Percentiles rank a stretch among this genome's conserved stretches.
These are phyloP conservation scores for Drosophila peninsularis DNA, from an alignment of 2,888 invertebrate species.

Conservation along the genomic window DNA sequence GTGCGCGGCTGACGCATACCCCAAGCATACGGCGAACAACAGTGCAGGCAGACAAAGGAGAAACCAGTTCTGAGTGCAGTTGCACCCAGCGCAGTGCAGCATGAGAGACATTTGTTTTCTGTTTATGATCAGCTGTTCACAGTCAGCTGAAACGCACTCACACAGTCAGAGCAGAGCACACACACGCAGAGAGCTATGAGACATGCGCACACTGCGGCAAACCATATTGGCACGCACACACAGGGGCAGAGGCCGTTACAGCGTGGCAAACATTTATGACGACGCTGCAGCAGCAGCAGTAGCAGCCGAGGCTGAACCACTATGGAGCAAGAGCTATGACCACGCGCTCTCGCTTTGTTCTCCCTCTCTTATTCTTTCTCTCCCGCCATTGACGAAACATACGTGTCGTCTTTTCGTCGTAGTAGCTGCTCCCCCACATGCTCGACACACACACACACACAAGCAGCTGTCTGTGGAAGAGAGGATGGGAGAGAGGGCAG, in stretches of 20 bases:
- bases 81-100: conserved; percentile 38
- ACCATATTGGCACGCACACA: conserved; percentile 10
- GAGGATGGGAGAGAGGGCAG: conserved; percentile 8
- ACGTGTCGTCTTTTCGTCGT: conserved; percentile 33
- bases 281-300: conserved; percentile 3
- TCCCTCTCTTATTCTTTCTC: background rate
- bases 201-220: conserved; percentile 37
- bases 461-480: conserved; percentile 11
- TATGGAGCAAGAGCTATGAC: background rate
- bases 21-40: background rate
- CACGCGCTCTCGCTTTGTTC: background rate
- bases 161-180: conserved; percentile 9
- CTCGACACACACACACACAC: background rate
- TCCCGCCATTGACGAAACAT: conserved; percentile 22
- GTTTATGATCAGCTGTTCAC: conserved; percentile 66
- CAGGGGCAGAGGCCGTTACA: conserved; percentile 27
- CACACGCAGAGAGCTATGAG: conserved; percentile 6
- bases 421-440: conserved; percentile 9
- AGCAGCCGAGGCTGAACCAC: background rate
- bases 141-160: conserved; percentile 43
- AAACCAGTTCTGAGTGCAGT: conserved; percentile 36
- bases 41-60: conserved; percentile 11
- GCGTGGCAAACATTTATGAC: conserved; percentile 31
- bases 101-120: conserved; percentile 38
- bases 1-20: background rate